Conservation (phyloP, 2,113 vertebrate genomes). For the Xyrauchen texanus region DNA sequence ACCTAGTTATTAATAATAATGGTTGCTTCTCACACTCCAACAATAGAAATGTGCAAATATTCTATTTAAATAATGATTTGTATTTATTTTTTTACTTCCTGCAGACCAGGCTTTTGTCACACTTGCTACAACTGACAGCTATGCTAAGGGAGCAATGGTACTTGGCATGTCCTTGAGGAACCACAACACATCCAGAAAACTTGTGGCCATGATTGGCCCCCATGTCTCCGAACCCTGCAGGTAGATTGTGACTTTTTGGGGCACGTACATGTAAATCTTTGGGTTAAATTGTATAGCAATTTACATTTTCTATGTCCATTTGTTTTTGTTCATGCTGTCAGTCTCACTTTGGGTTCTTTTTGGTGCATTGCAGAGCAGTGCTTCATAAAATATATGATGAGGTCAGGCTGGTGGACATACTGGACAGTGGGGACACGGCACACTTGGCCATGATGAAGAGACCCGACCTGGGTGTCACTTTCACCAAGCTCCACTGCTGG, state of each 20-base stretch:
- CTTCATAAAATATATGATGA: constrained; percentile 86
- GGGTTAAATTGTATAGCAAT: no score
- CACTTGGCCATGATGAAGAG: constrained; percentile 91
- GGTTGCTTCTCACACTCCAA: no score
- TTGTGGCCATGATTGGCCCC: constrained; percentile 83
- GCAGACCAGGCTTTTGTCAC: constrained; percentile 97
- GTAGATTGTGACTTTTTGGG: constrained; percentile 53
- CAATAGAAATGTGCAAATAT: no score
- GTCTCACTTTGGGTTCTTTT: neutral
- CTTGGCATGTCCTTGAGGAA: constrained; percentile 86
- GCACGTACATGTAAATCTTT: no score
- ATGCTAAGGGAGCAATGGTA: constrained; percentile 92
- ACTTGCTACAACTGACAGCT: constrained; percentile 91
- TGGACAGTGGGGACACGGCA: constrained; percentile 90
- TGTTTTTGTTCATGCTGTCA: neutral
- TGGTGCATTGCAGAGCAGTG: constrained; percentile 71
- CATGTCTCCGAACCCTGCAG: constrained; percentile 80
- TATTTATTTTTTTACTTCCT: constrained; percentile 2
- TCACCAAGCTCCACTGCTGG: constrained; percentile 99
- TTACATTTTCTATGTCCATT: neutral
- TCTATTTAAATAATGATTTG: neutral
- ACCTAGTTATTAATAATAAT: no score
- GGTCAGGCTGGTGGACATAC: constrained; percentile 83
- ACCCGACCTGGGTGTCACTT: constrained; percentile 88
- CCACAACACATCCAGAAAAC: constrained; percentile 81